Base-by-base conservation (phyloP, 2,113 vertebrate genomes). In the Crypturellus undulatus region DNA sequence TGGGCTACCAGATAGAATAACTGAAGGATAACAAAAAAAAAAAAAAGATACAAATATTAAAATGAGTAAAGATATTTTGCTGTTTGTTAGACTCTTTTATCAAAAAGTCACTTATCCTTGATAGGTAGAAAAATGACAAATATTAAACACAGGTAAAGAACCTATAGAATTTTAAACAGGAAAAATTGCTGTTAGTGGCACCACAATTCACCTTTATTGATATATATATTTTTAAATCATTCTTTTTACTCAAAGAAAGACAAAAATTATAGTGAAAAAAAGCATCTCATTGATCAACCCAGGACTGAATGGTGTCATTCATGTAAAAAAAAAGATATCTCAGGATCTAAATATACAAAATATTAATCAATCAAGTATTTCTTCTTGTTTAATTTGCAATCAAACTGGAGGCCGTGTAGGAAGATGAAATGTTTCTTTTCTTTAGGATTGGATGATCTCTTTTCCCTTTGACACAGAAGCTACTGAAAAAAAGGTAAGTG, bases 211-310 rank as follows among this genome's bases (percentile, higher is more conserved):
- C 5, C 6, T 56, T 62, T n/a, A 67, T n/a, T 67, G 28, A 13
- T n/a, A 1, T 21, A 49, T 20, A 47, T 20, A 47, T 43, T 43
- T 32, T 40, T 5, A 1, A 2, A 3, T 34, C 1, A 0, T 30
- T 69, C 45, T 43, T 17, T 4, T 40, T 76, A 32, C 64, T 69
- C 32, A 42, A 79, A 59, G 6, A 89, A 76, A 56, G 65, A 13
- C 42, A 1, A 59, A 90, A 71, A 64, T 3, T 58, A 38, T 91
- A 73, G 28, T 40, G 5, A 82, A 91, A 83, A 4, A 21, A 79
- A 79, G 4, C 25, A 42, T 40, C 38, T 3, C 6, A 7, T 12
- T 88, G 14, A 59, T 68, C 8, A 36, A 67, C 56, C 79, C 3
- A 76, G 47, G 32, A 54, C 13, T 60, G 28, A 56, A 32, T 54